Conservation (phyloP, 2,888 invertebrate species). For the Allacma fusca region DNA sequence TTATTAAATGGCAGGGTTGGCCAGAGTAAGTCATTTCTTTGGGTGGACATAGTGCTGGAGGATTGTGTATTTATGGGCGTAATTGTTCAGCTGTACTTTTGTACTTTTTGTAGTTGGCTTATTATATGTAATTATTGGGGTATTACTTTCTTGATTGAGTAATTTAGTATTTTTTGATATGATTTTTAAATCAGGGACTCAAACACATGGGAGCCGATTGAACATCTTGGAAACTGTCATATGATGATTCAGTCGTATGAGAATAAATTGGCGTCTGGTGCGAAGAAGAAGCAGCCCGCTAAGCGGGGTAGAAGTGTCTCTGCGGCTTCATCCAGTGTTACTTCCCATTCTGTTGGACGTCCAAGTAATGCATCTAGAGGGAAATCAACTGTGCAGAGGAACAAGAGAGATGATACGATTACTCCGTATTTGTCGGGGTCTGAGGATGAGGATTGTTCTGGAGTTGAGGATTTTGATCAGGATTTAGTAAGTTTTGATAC, state of each 20-base stretch:
- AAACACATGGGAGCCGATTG: slow-evolving; percentile 38
- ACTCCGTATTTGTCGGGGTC: not conserved
- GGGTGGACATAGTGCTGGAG: not conserved
- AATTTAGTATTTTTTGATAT: slow-evolving; percentile 31
- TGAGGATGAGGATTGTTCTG: slow-evolving; percentile 16
- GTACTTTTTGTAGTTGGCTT: not conserved
- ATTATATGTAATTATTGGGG: not conserved
- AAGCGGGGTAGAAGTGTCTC: slow-evolving; percentile 3
- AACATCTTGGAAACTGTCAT: slow-evolving; percentile 49
- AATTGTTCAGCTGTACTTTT: not conserved
- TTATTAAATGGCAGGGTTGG: slow-evolving; percentile 43
- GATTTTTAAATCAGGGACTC: slow-evolving; percentile 44
- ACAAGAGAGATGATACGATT: not conserved
- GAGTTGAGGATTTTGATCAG: slow-evolving; percentile 16
- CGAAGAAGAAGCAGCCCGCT: slow-evolving; percentile 24
- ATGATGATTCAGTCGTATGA: slow-evolving; percentile 47
- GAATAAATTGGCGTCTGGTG: not conserved
- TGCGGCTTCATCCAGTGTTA: not conserved
- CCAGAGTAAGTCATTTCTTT: slow-evolving; percentile 18
- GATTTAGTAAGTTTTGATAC: not conserved
- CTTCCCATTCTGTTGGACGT: not conserved
- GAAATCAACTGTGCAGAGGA: not conserved
- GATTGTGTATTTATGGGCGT: not conserved
- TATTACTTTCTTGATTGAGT: not conserved
- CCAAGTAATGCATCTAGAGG: not conserved